Conservation (phyloP, 2,797 vertebrate genomes). For the Lacerta agilis region DNA sequence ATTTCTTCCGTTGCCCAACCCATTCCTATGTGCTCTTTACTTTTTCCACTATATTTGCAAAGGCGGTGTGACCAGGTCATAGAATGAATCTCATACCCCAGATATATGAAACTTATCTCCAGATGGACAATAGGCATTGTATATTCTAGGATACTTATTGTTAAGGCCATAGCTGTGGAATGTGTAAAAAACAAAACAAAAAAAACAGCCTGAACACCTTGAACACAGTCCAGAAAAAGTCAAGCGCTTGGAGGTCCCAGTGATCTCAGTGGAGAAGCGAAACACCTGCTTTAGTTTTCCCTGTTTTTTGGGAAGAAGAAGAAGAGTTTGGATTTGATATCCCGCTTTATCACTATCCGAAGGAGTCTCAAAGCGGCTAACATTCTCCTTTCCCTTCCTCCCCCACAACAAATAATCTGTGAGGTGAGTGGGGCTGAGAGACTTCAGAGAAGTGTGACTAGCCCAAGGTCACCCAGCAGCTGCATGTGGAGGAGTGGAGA, state of each 20-base stretch:
- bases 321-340: too few species aligned
- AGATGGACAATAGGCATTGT: background rate
- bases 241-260: background rate
- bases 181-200: background rate
- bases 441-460: too few species aligned
- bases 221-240: background rate
- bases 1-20: constrained; percentile 12
- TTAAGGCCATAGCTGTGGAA: background rate
- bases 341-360: too few species aligned
- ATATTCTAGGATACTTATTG: background rate
- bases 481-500: too few species aligned
- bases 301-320: background rate
- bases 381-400: too few species aligned
- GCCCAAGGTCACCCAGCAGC: too few species aligned
- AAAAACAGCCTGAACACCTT: background rate
- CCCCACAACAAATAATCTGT: too few species aligned
- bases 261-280: background rate
- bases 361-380: too few species aligned
- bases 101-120: background rate
- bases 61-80: background rate
- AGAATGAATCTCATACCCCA: background rate
- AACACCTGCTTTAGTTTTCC: background rate
- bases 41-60: background rate
- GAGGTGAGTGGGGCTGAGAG: too few species aligned
- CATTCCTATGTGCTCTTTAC: background rate